Evolutionary conservation across 2,888 invertebrate species (phyloP).

Genomic region (Ligdia adustata): DNA sequence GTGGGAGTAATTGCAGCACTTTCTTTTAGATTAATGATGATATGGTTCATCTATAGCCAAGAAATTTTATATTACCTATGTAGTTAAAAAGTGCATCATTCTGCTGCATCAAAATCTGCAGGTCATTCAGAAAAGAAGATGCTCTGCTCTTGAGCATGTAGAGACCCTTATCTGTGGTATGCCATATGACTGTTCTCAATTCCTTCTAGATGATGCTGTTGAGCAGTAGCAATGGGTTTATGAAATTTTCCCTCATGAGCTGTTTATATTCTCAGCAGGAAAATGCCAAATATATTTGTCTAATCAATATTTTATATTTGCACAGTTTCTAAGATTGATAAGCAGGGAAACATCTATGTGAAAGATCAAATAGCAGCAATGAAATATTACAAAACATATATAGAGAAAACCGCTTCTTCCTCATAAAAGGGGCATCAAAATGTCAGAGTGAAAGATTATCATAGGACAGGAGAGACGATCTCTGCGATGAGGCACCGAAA

Average conservation of each 20-base stretch:
- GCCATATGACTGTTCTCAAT: too few relatives aligned
- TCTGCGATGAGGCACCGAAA: slow-evolving; percentile 13
- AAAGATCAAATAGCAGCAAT: slow-evolving; percentile 6
- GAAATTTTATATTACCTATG: slow-evolving; percentile 13
- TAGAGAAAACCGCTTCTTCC: slow-evolving; percentile 2
- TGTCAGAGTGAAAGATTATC: slow-evolving; percentile 6
- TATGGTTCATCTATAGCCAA: slow-evolving; percentile 7
- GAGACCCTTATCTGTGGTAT: too few relatives aligned
- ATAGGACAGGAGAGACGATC: slow-evolving; percentile 10
- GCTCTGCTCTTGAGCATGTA: slow-evolving; percentile 9
- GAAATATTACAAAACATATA: slow-evolving; percentile 7
- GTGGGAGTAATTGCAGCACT: slow-evolving; percentile 7
- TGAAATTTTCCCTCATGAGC: slow-evolving; percentile 7
- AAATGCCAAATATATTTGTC: slow-evolving; percentile 7
- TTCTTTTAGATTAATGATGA: slow-evolving; percentile 7
- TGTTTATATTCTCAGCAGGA: slow-evolving; percentile 6
- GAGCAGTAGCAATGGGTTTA: slow-evolving; percentile 2
- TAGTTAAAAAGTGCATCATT: slow-evolving; percentile 16
- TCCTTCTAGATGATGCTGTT: too few relatives aligned
- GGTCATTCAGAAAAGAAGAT: slow-evolving; percentile 15
- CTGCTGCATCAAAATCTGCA: slow-evolving; percentile 14
- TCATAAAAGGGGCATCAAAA: slow-evolving; percentile 6
- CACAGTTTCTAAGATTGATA: slow-evolving; percentile 9
- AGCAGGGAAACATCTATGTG: slow-evolving; percentile 3
- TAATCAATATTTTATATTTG: slow-evolving; percentile 1